Percentiles rank a stretch among this genome's conserved stretches.
phyloP scores from a whole-genome alignment of 2,888 invertebrate species.

The Aphodius sticticus region DNA sequence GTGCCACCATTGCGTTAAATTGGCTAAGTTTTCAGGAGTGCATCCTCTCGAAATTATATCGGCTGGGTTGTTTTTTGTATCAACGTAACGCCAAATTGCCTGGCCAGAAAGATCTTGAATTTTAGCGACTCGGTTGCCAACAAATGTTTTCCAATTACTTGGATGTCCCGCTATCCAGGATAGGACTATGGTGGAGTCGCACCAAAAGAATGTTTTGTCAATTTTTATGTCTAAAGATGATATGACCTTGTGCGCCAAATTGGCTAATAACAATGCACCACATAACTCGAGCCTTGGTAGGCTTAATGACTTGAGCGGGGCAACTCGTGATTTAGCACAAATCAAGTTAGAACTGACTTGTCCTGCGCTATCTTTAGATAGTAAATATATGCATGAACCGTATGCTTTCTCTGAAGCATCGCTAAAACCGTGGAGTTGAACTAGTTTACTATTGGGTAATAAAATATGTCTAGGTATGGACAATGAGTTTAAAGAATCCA shows the following conservation, averaged over 20 bases:
- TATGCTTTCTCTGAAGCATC: constrained; percentile 24
- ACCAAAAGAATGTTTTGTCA: constrained; percentile 28
- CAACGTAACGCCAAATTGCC: constrained; percentile 32
- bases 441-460: not conserved
- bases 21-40: constrained; percentile 21
- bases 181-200: constrained; percentile 29
- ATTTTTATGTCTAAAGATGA: constrained; percentile 17
- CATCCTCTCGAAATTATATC: constrained; percentile 38
- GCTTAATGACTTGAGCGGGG: constrained; percentile 14
- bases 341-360: constrained; percentile 13
- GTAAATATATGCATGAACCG: constrained; percentile 21
- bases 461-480: constrained; percentile 17
- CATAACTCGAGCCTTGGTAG: constrained; percentile 37
- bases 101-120: constrained; percentile 6
- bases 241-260: constrained; percentile 14
- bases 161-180: constrained; percentile 27
- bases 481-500: not conserved
- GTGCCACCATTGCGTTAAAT: constrained; percentile 31
- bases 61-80: constrained; percentile 37
- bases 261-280: constrained; percentile 32
- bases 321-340: constrained; percentile 20
- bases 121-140: constrained; percentile 28
- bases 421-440: constrained; percentile 20
- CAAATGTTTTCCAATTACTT: constrained; percentile 28
- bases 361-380: constrained; percentile 7